Conservation (phyloP, 2,113 vertebrate species). For the Anseranas semipalmata region DNA sequence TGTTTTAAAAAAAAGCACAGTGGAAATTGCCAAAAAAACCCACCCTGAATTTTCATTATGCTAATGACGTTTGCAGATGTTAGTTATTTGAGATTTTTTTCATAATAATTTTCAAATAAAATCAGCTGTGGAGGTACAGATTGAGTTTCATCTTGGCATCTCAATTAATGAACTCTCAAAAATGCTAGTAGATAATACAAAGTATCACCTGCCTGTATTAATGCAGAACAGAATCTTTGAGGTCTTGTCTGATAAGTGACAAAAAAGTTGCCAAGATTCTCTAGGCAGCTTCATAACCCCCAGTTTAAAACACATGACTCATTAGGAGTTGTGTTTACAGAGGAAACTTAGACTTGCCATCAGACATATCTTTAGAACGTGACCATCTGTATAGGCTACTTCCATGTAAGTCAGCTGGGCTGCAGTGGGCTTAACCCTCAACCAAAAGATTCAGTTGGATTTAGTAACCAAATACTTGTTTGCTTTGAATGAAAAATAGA, state of each 20-base stretch:
- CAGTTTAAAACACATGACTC: neutral
- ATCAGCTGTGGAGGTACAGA: neutral
- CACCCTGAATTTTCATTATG: neutral
- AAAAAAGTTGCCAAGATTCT: neutral
- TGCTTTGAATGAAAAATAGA: neutral
- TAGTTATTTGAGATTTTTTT: neutral
- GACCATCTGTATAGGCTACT: neutral
- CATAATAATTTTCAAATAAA: neutral
- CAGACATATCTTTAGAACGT: neutral
- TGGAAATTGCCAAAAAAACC: neutral
- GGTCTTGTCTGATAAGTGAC: neutral
- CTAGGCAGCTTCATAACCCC: neutral
- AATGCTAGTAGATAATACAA: neutral
- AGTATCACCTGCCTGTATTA: neutral
- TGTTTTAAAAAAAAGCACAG: neutral
- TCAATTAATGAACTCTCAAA: neutral
- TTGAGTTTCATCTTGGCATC: neutral
- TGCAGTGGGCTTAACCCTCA: neutral
- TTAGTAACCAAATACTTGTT: neutral
- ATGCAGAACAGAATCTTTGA: neutral
- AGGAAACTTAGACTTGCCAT: neutral
- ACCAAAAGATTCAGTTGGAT: neutral
- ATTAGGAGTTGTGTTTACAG: neutral
- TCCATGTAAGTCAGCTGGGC: rapidly evolving
- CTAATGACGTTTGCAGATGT: neutral